phyloP scores from a whole-genome alignment of 2,113 vertebrate genomes.

The Cryptotis parvus region DNA sequence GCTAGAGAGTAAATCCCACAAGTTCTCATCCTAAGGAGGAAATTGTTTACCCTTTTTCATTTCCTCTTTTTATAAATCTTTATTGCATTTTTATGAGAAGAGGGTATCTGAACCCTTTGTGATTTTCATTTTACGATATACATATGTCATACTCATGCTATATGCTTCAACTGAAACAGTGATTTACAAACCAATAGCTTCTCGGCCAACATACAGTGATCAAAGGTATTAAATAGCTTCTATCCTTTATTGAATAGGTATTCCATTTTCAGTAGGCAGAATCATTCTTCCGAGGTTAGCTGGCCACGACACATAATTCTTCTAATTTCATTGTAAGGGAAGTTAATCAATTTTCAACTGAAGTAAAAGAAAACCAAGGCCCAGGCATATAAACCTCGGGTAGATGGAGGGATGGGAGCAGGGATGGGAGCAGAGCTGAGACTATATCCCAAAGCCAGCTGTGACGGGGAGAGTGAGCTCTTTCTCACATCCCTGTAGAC shows the following conservation, averaged over 20 bases:
- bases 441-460: background rate
- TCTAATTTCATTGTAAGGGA: background rate
- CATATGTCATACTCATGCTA: background rate
- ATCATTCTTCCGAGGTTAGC: background rate
- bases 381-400: background rate
- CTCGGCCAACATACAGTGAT: background rate
- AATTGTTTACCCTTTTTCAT: background rate
- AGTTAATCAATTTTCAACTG: background rate
- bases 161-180: background rate
- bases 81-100: background rate
- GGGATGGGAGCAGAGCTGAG: background rate
- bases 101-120: background rate
- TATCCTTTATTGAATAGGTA: background rate
- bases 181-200: background rate
- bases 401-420: too few relatives aligned
- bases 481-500: background rate
- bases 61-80: background rate
- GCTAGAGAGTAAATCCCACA: background rate
- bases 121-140: background rate
- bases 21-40: background rate
- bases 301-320: background rate
- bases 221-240: background rate
- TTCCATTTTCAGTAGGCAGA: constrained; percentile 11
- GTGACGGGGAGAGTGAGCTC: background rate
- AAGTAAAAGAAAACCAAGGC: background rate